Evolutionary conservation across 2,797 vertebrate genomes (phyloP).

Genomic region (Scyliorhinus canicula): DNA sequence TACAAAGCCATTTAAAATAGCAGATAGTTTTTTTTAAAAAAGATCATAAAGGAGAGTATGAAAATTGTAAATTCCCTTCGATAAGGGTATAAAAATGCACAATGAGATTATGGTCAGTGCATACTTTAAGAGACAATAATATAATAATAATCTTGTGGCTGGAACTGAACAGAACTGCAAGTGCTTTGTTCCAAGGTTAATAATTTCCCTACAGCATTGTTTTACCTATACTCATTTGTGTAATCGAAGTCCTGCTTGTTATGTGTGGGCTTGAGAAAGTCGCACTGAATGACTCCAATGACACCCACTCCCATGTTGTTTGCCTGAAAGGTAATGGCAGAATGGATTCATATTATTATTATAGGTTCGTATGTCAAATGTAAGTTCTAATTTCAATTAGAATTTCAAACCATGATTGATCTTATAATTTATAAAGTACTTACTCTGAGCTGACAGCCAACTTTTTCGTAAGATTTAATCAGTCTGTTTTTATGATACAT

Average conservation of each 20-base stretch:
- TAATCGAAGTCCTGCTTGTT: conserved; percentile 94
- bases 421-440: conserved; percentile 41
- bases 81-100: neutral
- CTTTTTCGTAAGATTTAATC: conserved; percentile 88
- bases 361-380: conserved; percentile 32
- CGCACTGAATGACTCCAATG: conserved; percentile 86
- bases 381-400: conserved; percentile 4
- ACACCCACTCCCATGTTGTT: conserved; percentile 82
- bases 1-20: neutral
- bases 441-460: conserved; percentile 84
- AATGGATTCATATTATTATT: neutral
- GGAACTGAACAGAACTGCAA: neutral
- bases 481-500: conserved; percentile 96
- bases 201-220: neutral
- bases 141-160: no score
- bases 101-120: neutral
- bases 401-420: neutral
- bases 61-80: neutral
- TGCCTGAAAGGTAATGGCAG: conserved; percentile 58
- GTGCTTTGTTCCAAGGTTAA: no score
- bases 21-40: neutral
- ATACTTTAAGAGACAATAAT: neutral
- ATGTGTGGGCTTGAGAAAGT: conserved; percentile 88
- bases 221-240: conserved; percentile 86
- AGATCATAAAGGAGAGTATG: neutral